Base-by-base conservation (phyloP, 2,888 invertebrate species). In the Morpho deidamia region DNA sequence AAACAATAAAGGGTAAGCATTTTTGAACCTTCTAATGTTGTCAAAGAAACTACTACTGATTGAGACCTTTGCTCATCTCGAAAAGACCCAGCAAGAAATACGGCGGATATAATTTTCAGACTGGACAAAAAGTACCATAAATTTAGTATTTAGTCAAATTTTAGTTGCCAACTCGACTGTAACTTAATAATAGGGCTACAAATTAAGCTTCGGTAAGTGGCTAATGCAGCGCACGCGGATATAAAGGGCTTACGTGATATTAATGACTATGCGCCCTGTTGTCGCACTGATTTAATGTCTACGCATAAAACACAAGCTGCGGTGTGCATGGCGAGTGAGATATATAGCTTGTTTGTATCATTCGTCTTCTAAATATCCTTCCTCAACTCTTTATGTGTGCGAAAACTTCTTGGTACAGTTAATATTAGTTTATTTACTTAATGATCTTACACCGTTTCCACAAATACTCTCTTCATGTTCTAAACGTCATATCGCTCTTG, bases 161-260 rank as follows among this genome's bases (percentile, higher is more conserved):
- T 65, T 66, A 70, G 67, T 66, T 65, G 39, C 33, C 32, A 7
- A 49, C 35, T 42, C 35, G 14, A 23, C 35, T 1, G 41, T 8
- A 12, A 34, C 34, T 49, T 34, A 41, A 42, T 33, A 4, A 63
- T 63, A 65, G 66, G 63, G 65, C 68, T 66, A 67, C 70, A 71
- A 71, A 71, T 71, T 70, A 71, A 69, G 67, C 64, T 65, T 60
- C 60, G 57, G 60, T 62, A 63, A 67, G 66, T 40, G 49, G 41
- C 34, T 42, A 49, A 49, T 42, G 49, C 49, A 49, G 48, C 39
- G 39, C 34, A 41, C 35, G 42, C 41, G 48, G 40, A 41, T 48
- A 48, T 41, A 48, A 41, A 48, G 48, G 48, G 48, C 11, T 48
- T 48, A 48, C 40, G 10, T 12, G 14, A 48, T 49, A 49, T 49